Conservation (phyloP, 2,113 vertebrate genomes). For the Xyliphius kryptos region DNA sequence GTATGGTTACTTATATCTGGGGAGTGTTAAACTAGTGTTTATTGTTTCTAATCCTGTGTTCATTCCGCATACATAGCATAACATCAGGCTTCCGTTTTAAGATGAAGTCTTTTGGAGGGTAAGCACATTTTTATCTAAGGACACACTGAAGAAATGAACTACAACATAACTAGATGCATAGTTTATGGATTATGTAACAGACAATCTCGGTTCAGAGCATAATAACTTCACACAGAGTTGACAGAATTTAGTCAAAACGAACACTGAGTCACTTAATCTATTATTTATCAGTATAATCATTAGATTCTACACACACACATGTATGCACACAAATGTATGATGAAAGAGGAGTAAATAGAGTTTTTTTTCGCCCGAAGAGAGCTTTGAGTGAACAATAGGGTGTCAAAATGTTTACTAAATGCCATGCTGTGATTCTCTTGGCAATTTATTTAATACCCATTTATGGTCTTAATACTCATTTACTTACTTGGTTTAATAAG, state of each 20-base stretch:
- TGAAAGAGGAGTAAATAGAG: background rate
- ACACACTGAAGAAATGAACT: background rate
- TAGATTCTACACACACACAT: background rate
- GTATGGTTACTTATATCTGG: too few relatives aligned
- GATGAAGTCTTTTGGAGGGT: background rate
- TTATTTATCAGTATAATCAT: constrained; percentile 5
- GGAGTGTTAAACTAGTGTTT: too few relatives aligned
- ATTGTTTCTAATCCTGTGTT: too few relatives aligned
- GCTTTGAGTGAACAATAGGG: background rate
- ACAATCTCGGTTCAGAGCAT: background rate
- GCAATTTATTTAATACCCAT: background rate
- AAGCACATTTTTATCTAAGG: background rate
- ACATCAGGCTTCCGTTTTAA: background rate
- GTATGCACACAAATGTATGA: background rate
- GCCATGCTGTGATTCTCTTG: constrained; percentile 1
- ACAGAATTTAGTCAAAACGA: constrained; percentile 5
- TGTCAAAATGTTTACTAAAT: background rate
- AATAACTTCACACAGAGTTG: background rate
- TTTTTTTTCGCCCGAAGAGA: too few relatives aligned
- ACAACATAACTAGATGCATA: background rate
- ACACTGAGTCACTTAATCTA: background rate
- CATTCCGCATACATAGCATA: too few relatives aligned
- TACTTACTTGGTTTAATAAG: background rate
- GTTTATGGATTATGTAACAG: background rate
- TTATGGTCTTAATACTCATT: background rate